phyloP scores from a whole-genome alignment of 2,113 vertebrate species.

The Microtus pennsylvanicus region DNA sequence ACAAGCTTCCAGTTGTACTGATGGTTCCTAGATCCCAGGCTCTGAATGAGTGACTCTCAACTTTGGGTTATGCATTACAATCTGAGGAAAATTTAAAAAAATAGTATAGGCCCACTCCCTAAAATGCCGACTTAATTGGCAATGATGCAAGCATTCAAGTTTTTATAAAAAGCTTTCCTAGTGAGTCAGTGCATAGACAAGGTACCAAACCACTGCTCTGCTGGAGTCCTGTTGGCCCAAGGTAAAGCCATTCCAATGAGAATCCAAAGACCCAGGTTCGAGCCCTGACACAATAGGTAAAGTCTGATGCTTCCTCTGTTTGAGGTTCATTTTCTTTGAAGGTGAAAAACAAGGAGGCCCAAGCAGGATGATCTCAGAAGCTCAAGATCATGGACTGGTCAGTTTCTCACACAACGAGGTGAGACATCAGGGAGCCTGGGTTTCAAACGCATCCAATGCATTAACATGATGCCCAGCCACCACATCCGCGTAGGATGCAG shows the following conservation, averaged over 20 bases:
- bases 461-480: not conserved
- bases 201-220: not conserved
- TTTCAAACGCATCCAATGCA: not conserved
- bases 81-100: not conserved
- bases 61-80: not conserved
- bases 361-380: not conserved
- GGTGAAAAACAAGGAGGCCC: conserved; percentile 6
- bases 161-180: not conserved
- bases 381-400: not conserved
- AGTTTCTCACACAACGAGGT: not conserved
- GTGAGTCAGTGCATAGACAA: not conserved
- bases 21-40: not conserved
- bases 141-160: not conserved
- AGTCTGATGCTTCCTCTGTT: not conserved
- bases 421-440: not conserved
- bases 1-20: not conserved
- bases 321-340: not conserved
- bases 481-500: not conserved
- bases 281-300: not conserved
- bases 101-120: not conserved
- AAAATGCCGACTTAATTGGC: not conserved
- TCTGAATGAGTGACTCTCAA: not conserved
- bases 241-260: not conserved
- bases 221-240: not conserved
- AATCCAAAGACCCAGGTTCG: not conserved